Percentiles rank a stretch among this genome's conserved stretches.
These are phyloP conservation scores for Boleophthalmus pectinirostris DNA, from an alignment of 2,113 vertebrate genomes.

Conservation along the genomic window DNA sequence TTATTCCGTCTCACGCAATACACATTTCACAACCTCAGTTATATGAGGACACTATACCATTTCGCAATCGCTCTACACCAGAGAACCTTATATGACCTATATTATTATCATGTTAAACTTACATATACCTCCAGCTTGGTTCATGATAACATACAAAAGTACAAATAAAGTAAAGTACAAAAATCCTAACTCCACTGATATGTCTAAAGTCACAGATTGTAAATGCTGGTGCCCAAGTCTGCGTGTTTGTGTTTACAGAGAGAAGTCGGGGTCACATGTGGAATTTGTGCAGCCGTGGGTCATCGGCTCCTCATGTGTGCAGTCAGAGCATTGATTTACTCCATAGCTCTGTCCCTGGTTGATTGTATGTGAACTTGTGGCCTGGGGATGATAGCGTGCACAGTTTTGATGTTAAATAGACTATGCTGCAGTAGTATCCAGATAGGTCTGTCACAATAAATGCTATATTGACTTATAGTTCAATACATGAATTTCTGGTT, in stretches of 20 bases:
- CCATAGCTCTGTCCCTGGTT: not conserved
- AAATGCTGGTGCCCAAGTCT: not conserved
- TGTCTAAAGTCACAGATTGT: too few relatives aligned
- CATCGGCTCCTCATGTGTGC: conserved; percentile 9
- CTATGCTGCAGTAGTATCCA: not conserved
- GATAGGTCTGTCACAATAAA: too few relatives aligned
- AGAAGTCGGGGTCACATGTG: conserved; percentile 21
- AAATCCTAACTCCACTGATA: not conserved
- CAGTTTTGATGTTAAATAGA: not conserved
- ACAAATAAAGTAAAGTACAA: not conserved
- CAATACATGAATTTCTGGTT: too few relatives aligned
- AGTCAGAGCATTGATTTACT: conserved; percentile 9
- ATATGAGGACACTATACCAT: not conserved
- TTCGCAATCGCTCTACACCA: not conserved
- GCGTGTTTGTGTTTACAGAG: not conserved
- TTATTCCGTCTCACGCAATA: not conserved
- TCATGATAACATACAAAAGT: not conserved
- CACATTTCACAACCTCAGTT: not conserved
- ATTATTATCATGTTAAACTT: not conserved
- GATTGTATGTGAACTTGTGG: not conserved
- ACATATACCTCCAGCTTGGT: not conserved
- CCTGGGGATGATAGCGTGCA: not conserved
- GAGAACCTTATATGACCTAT: not conserved
- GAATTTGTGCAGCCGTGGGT: conserved; percentile 44
- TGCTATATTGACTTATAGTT: too few relatives aligned